A percentile compares a stretch with the other conserved stretches of the same genome.
Evolutionary conservation across 2,113 vertebrate genomes (phyloP).

Genomic region (Sylvietta virens): DNA sequence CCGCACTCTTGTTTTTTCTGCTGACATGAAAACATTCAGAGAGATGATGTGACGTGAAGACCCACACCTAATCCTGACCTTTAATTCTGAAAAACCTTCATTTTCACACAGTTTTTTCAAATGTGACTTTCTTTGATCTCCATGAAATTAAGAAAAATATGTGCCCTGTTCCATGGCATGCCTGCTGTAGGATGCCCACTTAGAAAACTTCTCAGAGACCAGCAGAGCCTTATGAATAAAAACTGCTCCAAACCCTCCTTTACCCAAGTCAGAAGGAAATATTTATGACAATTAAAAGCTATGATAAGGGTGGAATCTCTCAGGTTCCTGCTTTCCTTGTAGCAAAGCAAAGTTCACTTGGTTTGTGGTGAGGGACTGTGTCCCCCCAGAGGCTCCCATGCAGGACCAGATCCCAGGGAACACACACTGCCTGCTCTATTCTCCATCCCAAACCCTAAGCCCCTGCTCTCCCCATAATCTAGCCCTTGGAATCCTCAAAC

Average conservation of each 20-base stretch:
- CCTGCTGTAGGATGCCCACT: not conserved
- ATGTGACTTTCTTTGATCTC: not conserved
- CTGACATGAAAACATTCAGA: slow-evolving; percentile 29
- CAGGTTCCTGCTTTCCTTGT: not conserved
- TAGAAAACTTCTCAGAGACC: not conserved
- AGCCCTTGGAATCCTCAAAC: not conserved
- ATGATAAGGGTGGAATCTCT: not conserved
- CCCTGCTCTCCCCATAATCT: not conserved
- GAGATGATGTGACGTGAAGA: not conserved
- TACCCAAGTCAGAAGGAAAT: not conserved
- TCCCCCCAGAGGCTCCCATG: rapidly evolving
- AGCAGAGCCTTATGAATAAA: not conserved
- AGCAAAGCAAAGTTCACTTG: not conserved
- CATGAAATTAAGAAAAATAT: not conserved
- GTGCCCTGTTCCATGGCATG: not conserved
- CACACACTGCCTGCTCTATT: rapidly evolving
- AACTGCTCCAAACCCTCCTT: not conserved
- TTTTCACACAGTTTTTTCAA: not conserved
- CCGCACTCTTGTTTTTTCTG: slow-evolving; percentile 8
- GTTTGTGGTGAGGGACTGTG: not conserved
- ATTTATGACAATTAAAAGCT: not conserved
- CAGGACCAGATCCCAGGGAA: not conserved
- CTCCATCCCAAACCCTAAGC: not conserved
- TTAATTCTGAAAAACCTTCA: not conserved
- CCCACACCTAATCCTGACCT: not conserved